Evolutionary conservation across 2,113 vertebrate species (phyloP), one percentile per base, ranked within the genome.

Genomic region (Euleptes europaea): DNA sequence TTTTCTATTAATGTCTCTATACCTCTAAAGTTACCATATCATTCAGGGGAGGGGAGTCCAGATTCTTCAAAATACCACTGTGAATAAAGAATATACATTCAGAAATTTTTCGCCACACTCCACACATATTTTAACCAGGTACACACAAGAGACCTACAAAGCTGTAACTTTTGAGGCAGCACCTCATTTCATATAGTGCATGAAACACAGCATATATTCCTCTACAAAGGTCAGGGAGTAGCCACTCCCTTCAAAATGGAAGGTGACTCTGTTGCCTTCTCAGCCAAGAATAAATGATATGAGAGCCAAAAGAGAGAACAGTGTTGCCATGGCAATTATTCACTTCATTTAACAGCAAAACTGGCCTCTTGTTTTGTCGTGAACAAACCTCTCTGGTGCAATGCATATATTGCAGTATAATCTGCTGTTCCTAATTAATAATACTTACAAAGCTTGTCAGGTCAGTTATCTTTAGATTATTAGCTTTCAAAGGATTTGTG

Each of bases 271-370:
- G 71, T 49, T 31, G 74, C 86, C 87, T 90, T 92, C 90, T 91
- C 86, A 92, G 86, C 65, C 10, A 75, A 54, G 88, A 76, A 93
- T 86, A 87, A 74, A 83, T 88, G 80, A 86, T 38, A 93, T 88
- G 83, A 86, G 88, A 84, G 66, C 8, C 70, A 88, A 91, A 88
- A 85, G 87, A 93, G 88, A 92, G 70, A 47, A 86, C 80, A 88
- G 80, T 92, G 95, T 96, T 88, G 0, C 94, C 93, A 94, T 94
- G 93, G 95, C 82, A 89, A 95, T 88, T 92, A 88, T 86, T 91
- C 0, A 3, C 92, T 88, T 95, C 93, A 94, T 93, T 95, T 94
- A 91, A 91, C 94, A 90, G 90, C 84, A 84, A 54, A 83, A 94
- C 86, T 77, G 92, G 92, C 89, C 92, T 92, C 65, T 7, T 74